Evolutionary conservation across 1,140 invertebrate species (phyloP).

Genomic region (Drosophila quadrilineata): DNA sequence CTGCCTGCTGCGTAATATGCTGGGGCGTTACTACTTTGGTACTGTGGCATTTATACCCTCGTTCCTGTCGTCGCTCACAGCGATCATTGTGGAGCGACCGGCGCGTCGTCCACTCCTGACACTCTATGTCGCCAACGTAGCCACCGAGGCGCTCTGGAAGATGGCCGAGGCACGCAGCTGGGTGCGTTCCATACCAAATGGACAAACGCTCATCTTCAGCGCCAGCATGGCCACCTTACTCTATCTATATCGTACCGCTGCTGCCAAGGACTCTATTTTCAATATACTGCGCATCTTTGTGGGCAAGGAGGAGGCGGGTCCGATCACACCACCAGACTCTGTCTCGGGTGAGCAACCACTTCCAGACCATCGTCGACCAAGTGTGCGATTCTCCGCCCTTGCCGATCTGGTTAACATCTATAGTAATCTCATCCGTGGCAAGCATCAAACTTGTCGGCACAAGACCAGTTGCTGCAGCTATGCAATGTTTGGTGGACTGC

Average conservation of each 20-base stretch:
- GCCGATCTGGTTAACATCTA: conserved; percentile 63
- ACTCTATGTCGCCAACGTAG: conserved; percentile 91
- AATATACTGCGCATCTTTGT: conserved; percentile 86
- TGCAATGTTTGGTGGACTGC: conserved; percentile 82
- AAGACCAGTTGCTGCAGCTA: conserved; percentile 84
- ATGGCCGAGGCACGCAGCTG: conserved; percentile 87
- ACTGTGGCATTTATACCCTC: conserved; percentile 88
- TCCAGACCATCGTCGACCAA: conserved; percentile 38
- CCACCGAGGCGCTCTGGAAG: conserved; percentile 89
- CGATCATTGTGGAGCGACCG: conserved; percentile 89
- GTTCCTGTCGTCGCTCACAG: conserved; percentile 86
- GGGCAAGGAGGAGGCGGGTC: conserved; percentile 84
- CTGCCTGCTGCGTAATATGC: conserved; percentile 85
- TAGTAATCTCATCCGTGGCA: conserved; percentile 66
- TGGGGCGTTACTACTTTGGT: conserved; percentile 87
- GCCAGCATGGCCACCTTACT: conserved; percentile 84
- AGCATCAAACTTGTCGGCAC: conserved; percentile 84
- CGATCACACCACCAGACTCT: conserved; percentile 11
- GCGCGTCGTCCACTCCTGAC: conserved; percentile 87
- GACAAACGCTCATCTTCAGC: conserved; percentile 86
- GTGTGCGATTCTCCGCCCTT: conserved; percentile 48
- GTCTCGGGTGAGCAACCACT: conserved; percentile 31
- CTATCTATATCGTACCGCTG: conserved; percentile 83
- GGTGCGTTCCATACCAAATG: conserved; percentile 84
- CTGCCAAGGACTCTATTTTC: conserved; percentile 84